These are phyloP conservation scores for Malurus elegans DNA, from an alignment of 2,113 vertebrate genomes.

Conservation along the genomic window DNA sequence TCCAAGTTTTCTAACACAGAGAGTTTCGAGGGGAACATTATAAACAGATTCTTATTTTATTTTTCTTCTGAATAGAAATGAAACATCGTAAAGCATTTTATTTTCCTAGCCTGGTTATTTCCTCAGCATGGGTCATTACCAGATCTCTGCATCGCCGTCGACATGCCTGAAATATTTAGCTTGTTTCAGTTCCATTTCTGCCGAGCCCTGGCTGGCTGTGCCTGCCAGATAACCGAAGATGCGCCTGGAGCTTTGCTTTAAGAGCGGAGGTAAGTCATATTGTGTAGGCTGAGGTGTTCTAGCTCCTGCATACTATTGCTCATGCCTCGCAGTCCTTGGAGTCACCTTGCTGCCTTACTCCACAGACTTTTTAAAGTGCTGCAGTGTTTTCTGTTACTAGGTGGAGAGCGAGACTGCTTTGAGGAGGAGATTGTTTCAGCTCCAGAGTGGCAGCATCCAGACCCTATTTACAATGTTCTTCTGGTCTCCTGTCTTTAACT, in stretches of 20 bases:
- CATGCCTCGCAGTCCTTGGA: conserved; percentile 35
- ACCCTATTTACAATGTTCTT: background rate
- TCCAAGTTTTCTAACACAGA: background rate
- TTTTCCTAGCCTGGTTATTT: background rate
- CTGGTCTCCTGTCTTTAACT: background rate
- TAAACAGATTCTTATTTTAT: background rate
- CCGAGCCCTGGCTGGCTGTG: background rate
- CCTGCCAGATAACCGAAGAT: background rate
- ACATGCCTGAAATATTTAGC: conserved; percentile 22
- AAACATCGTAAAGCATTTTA: background rate
- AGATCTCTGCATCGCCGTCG: background rate
- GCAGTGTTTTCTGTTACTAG: conserved; percentile 22
- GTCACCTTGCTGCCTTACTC: conserved; percentile 30
- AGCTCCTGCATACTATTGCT: conserved; percentile 23
- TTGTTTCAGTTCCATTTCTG: conserved; percentile 27
- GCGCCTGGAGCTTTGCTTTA: background rate
- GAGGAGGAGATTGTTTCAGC: background rate
- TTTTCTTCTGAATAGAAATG: background rate
- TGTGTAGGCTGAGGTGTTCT: conserved; percentile 41
- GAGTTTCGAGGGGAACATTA: background rate
- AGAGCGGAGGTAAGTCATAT: conserved; percentile 25
- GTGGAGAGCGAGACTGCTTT: background rate
- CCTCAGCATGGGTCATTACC: background rate
- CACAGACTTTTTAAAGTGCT: background rate
- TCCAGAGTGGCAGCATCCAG: background rate